Evolutionary conservation across 2,888 invertebrate species (phyloP).

Genomic region (Pemphredon lugubris): DNA sequence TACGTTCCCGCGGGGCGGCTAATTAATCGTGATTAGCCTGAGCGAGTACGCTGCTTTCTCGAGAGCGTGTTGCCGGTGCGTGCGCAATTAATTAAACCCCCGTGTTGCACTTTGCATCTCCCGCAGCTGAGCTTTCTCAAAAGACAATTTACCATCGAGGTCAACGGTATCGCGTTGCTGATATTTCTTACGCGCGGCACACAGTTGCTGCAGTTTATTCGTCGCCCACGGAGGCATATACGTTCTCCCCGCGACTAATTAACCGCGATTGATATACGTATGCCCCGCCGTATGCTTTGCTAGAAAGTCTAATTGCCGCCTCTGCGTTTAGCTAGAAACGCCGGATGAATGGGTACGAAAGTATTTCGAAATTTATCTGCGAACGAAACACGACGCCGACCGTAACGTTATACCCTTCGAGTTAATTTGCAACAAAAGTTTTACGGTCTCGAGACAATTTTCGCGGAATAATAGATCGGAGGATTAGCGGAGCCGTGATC

Average conservation of each 20-base stretch:
- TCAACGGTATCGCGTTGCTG: slow-evolving; percentile 59
- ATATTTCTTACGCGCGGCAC: slow-evolving; percentile 39
- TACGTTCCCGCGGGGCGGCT: background rate
- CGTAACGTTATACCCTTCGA: background rate
- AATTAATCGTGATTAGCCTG: slow-evolving; percentile 12
- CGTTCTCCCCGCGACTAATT: slow-evolving; percentile 55
- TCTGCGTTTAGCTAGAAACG: slow-evolving; percentile 17
- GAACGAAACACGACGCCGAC: slow-evolving; percentile 17
- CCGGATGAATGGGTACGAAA: slow-evolving; percentile 34
- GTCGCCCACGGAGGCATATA: slow-evolving; percentile 46
- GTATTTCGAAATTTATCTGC: slow-evolving; percentile 50
- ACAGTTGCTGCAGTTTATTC: slow-evolving; percentile 31
- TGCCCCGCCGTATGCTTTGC: slow-evolving; percentile 19
- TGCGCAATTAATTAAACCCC: slow-evolving; percentile 39
- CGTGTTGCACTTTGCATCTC: slow-evolving; percentile 27
- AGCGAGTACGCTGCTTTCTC: slow-evolving; percentile 31
- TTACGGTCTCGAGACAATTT: background rate
- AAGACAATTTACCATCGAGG: slow-evolving; percentile 62
- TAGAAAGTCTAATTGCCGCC: slow-evolving; percentile 41
- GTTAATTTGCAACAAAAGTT: background rate
- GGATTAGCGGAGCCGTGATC: background rate
- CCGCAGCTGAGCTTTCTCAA: slow-evolving; percentile 42
- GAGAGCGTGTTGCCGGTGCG: slow-evolving; percentile 25
- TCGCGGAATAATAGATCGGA: background rate
- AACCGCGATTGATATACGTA: slow-evolving; percentile 61